Base-by-base conservation (phyloP, 2,888 invertebrate genomes). In the Lycophotia porphyrea region DNA sequence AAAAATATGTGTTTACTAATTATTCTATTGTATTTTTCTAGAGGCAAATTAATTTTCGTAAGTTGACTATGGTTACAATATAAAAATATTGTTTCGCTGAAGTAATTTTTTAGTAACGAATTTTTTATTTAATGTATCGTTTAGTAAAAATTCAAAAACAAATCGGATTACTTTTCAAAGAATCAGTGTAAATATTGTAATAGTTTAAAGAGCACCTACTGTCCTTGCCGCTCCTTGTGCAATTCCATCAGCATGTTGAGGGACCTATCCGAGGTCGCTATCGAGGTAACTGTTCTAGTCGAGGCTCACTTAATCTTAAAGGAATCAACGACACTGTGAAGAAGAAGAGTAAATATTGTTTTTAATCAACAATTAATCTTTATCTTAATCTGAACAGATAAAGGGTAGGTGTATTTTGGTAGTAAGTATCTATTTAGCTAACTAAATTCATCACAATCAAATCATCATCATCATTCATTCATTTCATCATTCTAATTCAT, bases 11-110 rank as follows among this genome's bases (percentile, higher is more conserved):
- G 36, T 71, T 76, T 42, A 65, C 27, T 68, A 71, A 75, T n/a
- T n/a, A 73, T 67, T 72, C 49, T 76, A 74, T 76, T 73, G 66
- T 64, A 47, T 64, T 84, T 74, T 24, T 55, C 81, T 74, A 42
- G 42, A 47, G 68, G 71, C 61, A 80, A 73, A 76, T 73, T 73
- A 58, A 68, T 76, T 78, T 69, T 68, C n/a, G 71, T 63, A 74
- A 78, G 18, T 34, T 39, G 58, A 67, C 36, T 78, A 70, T 63
- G 47, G 69, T 80, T 65, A 39, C 39, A 47, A 47, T 58, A 31
- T 52, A 44, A 44, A 13, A 42, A 42, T 15, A 44, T 21, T 44
- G 47, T 75, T 60, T 64, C 8, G 21, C 5, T 58, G 15, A 18
- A 8, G 24, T 9, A 49, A 24, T 68, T 24, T 69, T 78, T 69